Evolutionary conservation across 2,113 vertebrate genomes (phyloP).

Genomic region (Cyprinodon variegatus): DNA sequence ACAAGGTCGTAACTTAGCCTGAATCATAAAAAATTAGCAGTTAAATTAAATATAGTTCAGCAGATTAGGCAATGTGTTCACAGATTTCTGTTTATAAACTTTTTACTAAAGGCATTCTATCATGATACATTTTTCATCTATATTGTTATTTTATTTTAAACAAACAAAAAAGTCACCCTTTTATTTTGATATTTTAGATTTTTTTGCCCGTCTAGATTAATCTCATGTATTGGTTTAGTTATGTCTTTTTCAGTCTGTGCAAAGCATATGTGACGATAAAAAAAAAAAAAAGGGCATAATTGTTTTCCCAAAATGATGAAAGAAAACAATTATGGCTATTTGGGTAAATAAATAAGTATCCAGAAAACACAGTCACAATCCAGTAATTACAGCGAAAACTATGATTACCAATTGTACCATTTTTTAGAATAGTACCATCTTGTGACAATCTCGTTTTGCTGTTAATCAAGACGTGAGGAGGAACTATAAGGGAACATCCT

Average conservation of each 20-base stretch:
- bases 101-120: no score
- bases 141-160: neutral
- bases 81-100: no score
- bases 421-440: neutral
- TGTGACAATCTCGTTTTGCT: neutral
- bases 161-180: neutral
- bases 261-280: slow-evolving; percentile 9
- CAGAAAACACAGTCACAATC: slow-evolving; percentile 15
- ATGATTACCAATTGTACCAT: neutral
- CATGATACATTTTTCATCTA: neutral
- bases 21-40: no score
- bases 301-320: neutral
- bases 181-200: neutral
- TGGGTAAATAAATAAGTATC: slow-evolving; percentile 6
- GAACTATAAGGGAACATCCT: neutral
- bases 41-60: no score
- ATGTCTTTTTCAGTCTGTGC: slow-evolving; percentile 14
- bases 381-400: neutral
- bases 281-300: neutral
- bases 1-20: no score
- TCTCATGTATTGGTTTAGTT: neutral
- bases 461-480: neutral
- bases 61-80: no score
- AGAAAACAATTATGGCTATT: slow-evolving; percentile 27
- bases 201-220: neutral